Evolutionary conservation across 2,797 vertebrate species (phyloP).

Genomic region (Eremophila alpestris): DNA sequence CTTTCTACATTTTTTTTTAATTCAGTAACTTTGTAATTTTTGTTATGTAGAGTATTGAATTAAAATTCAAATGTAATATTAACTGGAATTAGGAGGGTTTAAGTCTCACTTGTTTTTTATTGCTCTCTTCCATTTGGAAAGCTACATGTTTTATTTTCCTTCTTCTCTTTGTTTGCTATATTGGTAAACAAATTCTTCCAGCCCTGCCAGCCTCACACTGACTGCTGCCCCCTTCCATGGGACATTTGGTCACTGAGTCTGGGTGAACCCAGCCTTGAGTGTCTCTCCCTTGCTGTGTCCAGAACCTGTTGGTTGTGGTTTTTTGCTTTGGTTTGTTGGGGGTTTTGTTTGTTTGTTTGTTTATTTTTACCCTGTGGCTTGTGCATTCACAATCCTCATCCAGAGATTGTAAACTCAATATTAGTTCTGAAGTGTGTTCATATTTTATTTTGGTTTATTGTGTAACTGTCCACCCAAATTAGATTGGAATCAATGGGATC

Average conservation of each 20-base stretch:
- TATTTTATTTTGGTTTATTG: neutral
- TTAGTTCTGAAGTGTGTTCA: neutral
- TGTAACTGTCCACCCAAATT: neutral
- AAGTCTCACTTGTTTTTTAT: neutral
- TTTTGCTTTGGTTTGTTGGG: neutral
- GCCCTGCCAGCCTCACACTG: rapidly evolving
- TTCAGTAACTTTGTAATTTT: neutral
- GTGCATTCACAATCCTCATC: neutral
- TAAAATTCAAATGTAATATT: neutral
- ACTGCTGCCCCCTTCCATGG: neutral
- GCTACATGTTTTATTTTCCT: neutral
- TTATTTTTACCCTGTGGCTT: neutral
- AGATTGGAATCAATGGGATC: neutral
- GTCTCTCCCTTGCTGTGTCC: neutral
- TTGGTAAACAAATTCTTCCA: neutral
- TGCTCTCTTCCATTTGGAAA: neutral
- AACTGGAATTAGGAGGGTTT: neutral
- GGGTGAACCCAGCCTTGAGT: neutral
- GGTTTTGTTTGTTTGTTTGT: neutral
- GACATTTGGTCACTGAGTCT: neutral
- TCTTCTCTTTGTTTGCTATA: neutral
- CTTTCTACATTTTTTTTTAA: neutral
- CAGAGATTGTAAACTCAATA: neutral
- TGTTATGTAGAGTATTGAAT: neutral
- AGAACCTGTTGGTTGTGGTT: neutral